Percentiles rank a stretch among this genome's conserved stretches.
Conservation (phyloP, 2,113 vertebrate species). For the Neolamprologus fasciatus region DNA sequence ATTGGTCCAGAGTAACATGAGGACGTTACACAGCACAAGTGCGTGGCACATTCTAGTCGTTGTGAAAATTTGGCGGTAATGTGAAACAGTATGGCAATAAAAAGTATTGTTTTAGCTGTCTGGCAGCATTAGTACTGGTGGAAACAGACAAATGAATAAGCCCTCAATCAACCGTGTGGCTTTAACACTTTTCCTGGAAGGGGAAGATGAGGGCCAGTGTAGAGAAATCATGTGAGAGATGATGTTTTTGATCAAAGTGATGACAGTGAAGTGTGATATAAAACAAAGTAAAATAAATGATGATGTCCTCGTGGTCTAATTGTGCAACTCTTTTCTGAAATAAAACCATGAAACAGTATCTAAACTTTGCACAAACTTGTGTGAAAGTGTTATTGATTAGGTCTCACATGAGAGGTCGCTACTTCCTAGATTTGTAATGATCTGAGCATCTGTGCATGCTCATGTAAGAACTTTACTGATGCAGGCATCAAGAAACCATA, state of each 20-base stretch:
- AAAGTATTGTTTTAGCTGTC: neutral
- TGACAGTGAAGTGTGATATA: neutral
- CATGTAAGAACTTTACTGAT: neutral
- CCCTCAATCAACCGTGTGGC: neutral
- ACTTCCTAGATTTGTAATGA: neutral
- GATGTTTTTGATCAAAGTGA: neutral
- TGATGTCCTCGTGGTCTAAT: neutral
- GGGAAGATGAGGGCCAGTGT: neutral
- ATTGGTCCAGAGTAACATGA: conserved; percentile 3
- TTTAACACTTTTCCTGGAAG: neutral
- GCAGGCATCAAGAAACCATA: neutral
- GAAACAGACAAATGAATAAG: neutral
- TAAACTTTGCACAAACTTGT: neutral
- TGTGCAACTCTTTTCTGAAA: neutral
- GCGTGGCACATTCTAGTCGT: neutral
- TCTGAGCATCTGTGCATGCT: neutral
- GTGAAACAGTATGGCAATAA: neutral
- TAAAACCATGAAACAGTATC: neutral
- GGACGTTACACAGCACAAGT: conserved; percentile 26
- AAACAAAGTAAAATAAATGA: neutral
- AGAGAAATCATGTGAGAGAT: neutral
- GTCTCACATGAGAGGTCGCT: neutral
- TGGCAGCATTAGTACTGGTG: neutral
- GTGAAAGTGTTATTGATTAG: neutral
- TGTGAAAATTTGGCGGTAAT: neutral